Evolutionary conservation across 2,797 vertebrate species (phyloP).

Genomic region (Ctenosaura bakeri): DNA sequence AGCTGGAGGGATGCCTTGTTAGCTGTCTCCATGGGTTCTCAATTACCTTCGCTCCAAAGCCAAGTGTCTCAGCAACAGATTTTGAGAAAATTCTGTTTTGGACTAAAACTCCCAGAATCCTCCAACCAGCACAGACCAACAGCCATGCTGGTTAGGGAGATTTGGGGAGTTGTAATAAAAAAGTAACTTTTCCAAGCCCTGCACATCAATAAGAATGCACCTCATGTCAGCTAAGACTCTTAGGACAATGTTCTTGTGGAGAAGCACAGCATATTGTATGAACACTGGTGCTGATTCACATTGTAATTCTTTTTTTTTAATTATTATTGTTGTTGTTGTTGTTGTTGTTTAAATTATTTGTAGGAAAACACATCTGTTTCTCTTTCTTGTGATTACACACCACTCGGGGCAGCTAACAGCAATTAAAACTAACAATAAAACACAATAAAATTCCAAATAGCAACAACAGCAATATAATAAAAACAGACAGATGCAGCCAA

Average conservation of each 20-base stretch:
- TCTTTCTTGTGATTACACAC: not conserved
- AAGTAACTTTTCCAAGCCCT: no score
- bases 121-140: no score
- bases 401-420: not conserved
- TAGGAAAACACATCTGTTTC: no score
- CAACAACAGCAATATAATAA: not conserved
- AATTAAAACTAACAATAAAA: not conserved
- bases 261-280: not conserved
- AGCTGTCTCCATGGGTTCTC: not conserved
- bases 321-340: no score
- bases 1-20: not conserved
- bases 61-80: not conserved
- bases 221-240: not conserved
- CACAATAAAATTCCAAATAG: not conserved
- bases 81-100: no score
- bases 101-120: no score
- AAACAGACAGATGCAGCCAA: not conserved
- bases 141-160: no score
- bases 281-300: not conserved
- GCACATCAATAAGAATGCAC: not conserved
- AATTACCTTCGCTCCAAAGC: not conserved
- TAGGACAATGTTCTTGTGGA: not conserved
- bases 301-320: not conserved
- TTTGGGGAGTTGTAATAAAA: no score
- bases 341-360: no score